phyloP scores from a whole-genome alignment of 2,113 vertebrate species.

The Thymallus thymallus region DNA sequence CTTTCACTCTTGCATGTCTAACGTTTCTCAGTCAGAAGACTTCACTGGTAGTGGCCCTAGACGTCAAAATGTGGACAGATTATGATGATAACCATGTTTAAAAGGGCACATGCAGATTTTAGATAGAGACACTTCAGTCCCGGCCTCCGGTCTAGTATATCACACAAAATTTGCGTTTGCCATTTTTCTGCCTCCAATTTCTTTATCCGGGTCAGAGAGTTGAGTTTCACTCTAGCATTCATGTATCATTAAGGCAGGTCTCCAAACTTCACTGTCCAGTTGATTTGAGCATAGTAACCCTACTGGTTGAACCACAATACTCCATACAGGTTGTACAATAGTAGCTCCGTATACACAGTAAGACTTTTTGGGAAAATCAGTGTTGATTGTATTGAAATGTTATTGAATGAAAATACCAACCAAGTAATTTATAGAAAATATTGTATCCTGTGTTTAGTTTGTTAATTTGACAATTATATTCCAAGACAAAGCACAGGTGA shows the following conservation, averaged over 20 bases:
- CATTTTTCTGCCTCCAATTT: too few relatives aligned
- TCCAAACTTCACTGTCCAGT: constrained; percentile 12
- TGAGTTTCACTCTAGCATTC: too few relatives aligned
- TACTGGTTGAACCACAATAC: neutral
- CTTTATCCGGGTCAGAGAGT: too few relatives aligned
- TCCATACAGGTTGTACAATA: neutral
- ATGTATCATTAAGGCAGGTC: constrained; percentile 27
- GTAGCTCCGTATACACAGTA: neutral
- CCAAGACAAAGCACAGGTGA: constrained; percentile 65
- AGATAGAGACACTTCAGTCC: too few relatives aligned
- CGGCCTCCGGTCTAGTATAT: too few relatives aligned
- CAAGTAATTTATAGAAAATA: neutral
- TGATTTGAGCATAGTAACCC: too few relatives aligned
- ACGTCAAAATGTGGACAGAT: too few relatives aligned
- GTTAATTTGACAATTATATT: constrained; percentile 29
- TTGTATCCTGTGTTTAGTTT: constrained; percentile 31
- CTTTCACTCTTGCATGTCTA: constrained; percentile 39
- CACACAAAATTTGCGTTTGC: too few relatives aligned
- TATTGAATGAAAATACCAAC: neutral
- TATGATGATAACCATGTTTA: too few relatives aligned
- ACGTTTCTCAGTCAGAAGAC: neutral
- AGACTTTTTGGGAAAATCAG: neutral
- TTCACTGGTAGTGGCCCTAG: constrained; percentile 8
- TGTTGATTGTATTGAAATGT: neutral
- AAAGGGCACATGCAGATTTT: too few relatives aligned